Percentiles rank a stretch among this genome's conserved stretches.
These are phyloP conservation scores for Mesitornis unicolor DNA, from an alignment of 2,113 vertebrate species.

Conservation along the genomic window DNA sequence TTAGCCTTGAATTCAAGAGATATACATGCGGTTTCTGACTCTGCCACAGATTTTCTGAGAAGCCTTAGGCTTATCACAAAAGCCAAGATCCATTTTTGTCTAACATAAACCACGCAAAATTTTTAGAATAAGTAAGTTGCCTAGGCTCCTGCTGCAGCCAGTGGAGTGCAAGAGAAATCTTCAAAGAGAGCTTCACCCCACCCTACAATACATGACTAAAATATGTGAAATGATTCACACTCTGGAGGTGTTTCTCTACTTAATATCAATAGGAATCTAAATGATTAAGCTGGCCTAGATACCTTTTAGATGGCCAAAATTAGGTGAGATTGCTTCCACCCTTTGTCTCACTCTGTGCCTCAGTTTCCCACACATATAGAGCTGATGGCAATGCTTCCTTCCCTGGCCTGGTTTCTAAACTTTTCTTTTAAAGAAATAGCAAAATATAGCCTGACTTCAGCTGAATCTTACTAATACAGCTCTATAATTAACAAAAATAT, in stretches of 20 bases:
- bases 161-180: neutral
- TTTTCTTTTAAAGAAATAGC: neutral
- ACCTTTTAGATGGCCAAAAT: neutral
- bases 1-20: neutral
- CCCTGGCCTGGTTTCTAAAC: neutral
- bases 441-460: neutral
- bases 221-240: neutral
- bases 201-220: fast-evolving
- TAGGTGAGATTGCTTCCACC: neutral
- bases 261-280: neutral
- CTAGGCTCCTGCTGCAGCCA: neutral
- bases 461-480: neutral
- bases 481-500: neutral
- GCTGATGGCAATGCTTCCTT: neutral
- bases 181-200: neutral
- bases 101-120: neutral
- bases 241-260: neutral
- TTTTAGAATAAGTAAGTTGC: neutral
- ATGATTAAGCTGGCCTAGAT: neutral
- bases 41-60: neutral
- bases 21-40: neutral
- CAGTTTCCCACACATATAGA: neutral
- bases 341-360: neutral
- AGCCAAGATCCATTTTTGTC: neutral
- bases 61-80: slow-evolving; percentile 16